Percentiles rank a stretch among this genome's conserved stretches.
These are phyloP conservation scores for Xylota sylvarum DNA, from an alignment of 2,888 invertebrate genomes.

Conservation along the genomic window DNA sequence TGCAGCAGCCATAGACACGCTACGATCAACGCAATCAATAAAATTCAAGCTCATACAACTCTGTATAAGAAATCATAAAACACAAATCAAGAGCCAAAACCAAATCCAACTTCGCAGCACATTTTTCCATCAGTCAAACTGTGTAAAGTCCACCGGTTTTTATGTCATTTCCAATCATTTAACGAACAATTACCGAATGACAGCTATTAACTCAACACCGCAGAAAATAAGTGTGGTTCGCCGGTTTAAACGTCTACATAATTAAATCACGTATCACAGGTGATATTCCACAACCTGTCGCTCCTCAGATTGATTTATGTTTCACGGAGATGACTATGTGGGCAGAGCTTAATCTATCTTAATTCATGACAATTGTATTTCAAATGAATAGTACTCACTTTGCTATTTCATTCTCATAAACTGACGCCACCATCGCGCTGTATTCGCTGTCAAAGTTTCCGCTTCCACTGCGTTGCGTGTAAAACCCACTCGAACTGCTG, in stretches of 20 bases:
- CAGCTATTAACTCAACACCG: constrained; percentile 20
- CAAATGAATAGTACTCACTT: constrained; percentile 79
- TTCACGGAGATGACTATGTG: constrained; percentile 11
- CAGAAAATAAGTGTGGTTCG: background rate
- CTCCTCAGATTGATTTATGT: constrained; percentile 32
- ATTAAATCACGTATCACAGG: constrained; percentile 2
- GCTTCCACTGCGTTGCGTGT: constrained; percentile 78
- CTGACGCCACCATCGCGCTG: constrained; percentile 82
- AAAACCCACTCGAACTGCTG: constrained; percentile 78
- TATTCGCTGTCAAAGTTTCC: constrained; percentile 82
- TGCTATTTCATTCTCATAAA: constrained; percentile 81
- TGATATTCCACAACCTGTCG: background rate
- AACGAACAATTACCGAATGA: constrained; percentile 25
- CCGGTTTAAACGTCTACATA: background rate
- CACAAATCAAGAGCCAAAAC: too few species aligned
- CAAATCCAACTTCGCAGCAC: background rate
- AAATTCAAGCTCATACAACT: too few species aligned
- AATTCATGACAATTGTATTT: constrained; percentile 24
- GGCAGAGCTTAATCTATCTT: constrained; percentile 20
- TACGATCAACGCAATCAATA: too few species aligned
- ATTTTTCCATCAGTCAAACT: background rate
- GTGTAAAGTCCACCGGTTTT: background rate
- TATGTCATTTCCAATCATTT: constrained; percentile 14
- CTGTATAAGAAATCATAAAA: too few species aligned
- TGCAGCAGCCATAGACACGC: too few species aligned